phyloP scores from a whole-genome alignment of 2,113 vertebrate species.

The Malurus alboscapulatus region DNA sequence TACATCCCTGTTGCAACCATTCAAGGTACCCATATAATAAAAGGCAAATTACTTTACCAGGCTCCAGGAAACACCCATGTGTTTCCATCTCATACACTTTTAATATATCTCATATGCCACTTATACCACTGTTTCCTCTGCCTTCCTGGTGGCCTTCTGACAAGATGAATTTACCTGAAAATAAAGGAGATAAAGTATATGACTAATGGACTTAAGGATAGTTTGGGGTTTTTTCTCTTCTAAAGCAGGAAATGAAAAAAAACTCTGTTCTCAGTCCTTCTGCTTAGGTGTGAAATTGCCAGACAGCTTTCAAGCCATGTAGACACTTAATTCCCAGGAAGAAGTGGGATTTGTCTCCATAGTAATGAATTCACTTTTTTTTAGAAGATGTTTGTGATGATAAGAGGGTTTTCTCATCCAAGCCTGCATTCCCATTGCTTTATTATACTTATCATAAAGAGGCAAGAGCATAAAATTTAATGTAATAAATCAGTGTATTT shows the following conservation, averaged over 20 bases:
- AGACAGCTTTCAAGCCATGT: not conserved
- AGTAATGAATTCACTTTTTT: not conserved
- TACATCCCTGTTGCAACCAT: not conserved
- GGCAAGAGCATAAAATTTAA: not conserved
- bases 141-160: not conserved
- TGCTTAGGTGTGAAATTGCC: slow-evolving; percentile 11
- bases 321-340: not conserved
- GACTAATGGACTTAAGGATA: not conserved
- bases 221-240: fast-evolving
- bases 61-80: not conserved
- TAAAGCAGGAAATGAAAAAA: not conserved
- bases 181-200: not conserved
- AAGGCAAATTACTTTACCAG: not conserved
- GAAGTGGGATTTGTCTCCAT: not conserved
- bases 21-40: not conserved
- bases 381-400: not conserved
- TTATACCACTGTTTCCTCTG: not conserved
- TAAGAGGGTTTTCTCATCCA: not conserved
- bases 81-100: not conserved
- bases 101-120: not conserved
- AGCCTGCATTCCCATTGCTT: not conserved
- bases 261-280: not conserved
- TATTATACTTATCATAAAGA: not conserved
- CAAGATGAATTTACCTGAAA: not conserved
- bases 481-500: not conserved